Conservation (phyloP, 1,140 invertebrate species). For the Caenorhabditis remanei region DNA sequence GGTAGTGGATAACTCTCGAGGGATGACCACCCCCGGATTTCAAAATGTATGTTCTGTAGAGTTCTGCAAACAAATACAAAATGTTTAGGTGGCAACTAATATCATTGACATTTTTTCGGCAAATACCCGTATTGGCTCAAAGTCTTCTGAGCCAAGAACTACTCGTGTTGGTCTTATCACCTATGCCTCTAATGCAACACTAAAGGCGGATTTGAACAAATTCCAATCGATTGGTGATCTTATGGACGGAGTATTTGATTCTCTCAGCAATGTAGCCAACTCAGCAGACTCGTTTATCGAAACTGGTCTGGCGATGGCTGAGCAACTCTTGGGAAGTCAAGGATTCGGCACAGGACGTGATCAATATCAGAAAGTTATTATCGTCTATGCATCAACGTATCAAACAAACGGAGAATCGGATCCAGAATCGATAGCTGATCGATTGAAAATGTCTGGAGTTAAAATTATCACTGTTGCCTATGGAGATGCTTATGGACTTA, state of each 20-base stretch:
- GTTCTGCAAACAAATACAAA: background rate
- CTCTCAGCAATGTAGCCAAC: background rate
- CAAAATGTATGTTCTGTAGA: background rate
- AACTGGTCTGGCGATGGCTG: background rate
- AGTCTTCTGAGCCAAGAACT: background rate
- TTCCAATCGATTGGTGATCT: background rate
- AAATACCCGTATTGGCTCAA: background rate
- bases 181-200: background rate
- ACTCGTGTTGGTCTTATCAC: background rate
- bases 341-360: background rate
- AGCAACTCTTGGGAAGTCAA: background rate
- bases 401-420: background rate
- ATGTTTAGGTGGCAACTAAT: background rate
- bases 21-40: no score
- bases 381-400: background rate
- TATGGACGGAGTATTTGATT: background rate
- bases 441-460: background rate
- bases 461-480: background rate
- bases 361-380: background rate
- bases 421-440: background rate
- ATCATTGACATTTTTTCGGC: background rate
- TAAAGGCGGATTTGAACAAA: background rate
- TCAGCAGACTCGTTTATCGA: background rate
- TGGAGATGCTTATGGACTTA: background rate
- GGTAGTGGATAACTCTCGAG: background rate